These are phyloP conservation scores for Macroramphosus scolopax DNA, from an alignment of 2,797 vertebrate genomes.

Conservation along the genomic window DNA sequence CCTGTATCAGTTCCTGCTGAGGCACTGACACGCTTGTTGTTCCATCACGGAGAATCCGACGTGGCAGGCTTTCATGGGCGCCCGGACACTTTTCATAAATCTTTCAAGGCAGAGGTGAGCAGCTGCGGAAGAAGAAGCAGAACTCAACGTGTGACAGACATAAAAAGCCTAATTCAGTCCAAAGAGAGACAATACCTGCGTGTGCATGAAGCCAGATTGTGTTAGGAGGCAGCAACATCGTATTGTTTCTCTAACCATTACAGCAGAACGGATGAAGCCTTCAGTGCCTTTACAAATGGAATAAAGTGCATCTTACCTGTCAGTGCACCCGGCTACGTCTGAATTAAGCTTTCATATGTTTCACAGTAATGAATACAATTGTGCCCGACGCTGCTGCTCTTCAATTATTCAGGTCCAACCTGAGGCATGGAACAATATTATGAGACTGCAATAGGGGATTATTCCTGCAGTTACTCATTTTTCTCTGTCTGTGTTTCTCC, in stretches of 20 bases:
- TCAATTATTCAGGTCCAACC: conserved; percentile 63
- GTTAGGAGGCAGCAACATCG: no score
- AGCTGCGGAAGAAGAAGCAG: conserved; percentile 21
- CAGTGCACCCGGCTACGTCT: no score
- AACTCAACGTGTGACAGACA: conserved; percentile 11
- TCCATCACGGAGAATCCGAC: conserved; percentile 61
- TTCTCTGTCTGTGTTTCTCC: conserved; percentile 13
- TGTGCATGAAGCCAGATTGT: no score
- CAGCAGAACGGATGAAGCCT: conserved; percentile 25
- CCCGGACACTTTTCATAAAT: conserved; percentile 65
- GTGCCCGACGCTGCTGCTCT: conserved; percentile 37
- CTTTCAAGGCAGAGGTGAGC: conserved; percentile 46
- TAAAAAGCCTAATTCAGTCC: conserved; percentile 22
- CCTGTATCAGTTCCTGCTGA: conserved; percentile 40
- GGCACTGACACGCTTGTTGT: conserved; percentile 57
- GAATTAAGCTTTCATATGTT: conserved; percentile 53
- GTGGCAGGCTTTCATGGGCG: conserved; percentile 59
- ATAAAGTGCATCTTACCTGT: conserved; percentile 22
- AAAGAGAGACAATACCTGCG: no score
- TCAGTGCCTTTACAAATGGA: conserved; percentile 25
- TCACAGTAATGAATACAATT: conserved; percentile 48
- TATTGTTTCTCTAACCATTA: conserved; percentile 21
- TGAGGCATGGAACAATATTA: conserved; percentile 54
- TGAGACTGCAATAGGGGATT: conserved; percentile 39
- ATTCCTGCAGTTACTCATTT: conserved; percentile 22